Evolutionary conservation across 2,888 invertebrate species (phyloP).

Genomic region (Uropetala carovei): DNA sequence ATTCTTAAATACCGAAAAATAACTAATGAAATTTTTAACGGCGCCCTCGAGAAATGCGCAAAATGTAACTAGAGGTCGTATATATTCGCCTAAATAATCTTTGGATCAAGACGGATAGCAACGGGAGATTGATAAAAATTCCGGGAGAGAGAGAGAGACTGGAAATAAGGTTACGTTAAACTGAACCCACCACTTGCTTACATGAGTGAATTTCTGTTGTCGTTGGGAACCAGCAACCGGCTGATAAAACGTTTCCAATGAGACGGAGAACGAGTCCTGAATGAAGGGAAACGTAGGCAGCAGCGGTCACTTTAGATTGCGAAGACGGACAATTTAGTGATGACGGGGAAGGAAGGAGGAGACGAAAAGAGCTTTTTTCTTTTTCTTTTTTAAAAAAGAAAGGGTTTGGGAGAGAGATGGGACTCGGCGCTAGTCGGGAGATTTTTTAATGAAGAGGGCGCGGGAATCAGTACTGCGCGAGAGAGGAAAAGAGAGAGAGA

Average conservation of each 20-base stretch:
- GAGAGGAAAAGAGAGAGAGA: no score
- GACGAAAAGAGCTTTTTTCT: neutral
- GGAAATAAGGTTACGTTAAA: neutral
- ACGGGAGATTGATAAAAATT: neutral
- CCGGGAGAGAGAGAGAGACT: neutral
- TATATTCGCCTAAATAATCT: no score
- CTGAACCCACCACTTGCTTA: neutral
- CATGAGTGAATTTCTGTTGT: constrained; percentile 28
- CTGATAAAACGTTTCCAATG: constrained; percentile 7
- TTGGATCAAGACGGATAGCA: neutral
- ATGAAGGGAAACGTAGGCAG: constrained; percentile 20
- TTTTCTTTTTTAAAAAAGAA: neutral
- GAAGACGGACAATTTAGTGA: neutral
- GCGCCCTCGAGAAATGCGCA: no score
- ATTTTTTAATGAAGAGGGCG: neutral
- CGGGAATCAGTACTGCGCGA: no score
- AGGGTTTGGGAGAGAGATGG: no score
- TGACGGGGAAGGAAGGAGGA: neutral
- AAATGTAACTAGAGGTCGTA: no score
- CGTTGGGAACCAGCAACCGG: neutral
- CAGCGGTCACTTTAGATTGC: neutral
- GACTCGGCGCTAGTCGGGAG: neutral
- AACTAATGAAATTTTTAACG: no score
- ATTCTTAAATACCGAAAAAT: no score
- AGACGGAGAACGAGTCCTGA: neutral